These are phyloP conservation scores for Epirrhoe tristata DNA, from an alignment of 2,888 invertebrate genomes.

Conservation along the genomic window DNA sequence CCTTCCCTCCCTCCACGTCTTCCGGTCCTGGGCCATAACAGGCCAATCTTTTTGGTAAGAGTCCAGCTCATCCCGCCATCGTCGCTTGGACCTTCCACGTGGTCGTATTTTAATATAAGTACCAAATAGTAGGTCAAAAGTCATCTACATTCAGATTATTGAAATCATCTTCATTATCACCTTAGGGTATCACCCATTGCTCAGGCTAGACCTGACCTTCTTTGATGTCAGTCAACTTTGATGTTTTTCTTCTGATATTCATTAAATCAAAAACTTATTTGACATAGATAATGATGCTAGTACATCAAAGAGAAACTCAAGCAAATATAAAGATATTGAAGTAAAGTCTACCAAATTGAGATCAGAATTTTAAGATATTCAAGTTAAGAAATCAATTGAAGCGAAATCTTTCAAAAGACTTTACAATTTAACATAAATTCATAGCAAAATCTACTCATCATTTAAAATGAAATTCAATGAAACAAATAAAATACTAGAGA, in stretches of 20 bases:
- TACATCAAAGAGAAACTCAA: constrained; percentile 1
- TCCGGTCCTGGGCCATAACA: no score
- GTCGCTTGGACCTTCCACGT: no score
- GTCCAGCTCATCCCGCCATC: no score
- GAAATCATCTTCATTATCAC: neutral
- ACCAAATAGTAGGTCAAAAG: neutral
- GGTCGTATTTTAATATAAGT: no score
- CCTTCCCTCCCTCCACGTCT: no score
- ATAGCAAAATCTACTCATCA: constrained; percentile 29
- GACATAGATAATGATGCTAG: neutral
- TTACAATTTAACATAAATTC: constrained; percentile 20
- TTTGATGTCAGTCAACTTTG: no score
- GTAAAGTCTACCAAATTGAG: constrained; percentile 11
- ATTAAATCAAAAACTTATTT: neutral
- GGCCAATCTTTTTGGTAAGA: no score
- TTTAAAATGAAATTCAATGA: constrained; percentile 41
- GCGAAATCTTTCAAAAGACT: constrained; percentile 25
- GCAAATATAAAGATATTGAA: constrained; percentile 5
- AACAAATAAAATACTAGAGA: constrained; percentile 52
- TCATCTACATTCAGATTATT: neutral
- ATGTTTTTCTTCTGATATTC: neutral
- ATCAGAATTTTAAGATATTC: constrained; percentile 6
- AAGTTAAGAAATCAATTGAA: constrained; percentile 18
- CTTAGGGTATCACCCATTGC: no score
- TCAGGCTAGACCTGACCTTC: no score